Evolutionary conservation across 2,888 invertebrate species (phyloP), one percentile per base, ranked within the genome.

Genomic region (Eledona agricola): DNA sequence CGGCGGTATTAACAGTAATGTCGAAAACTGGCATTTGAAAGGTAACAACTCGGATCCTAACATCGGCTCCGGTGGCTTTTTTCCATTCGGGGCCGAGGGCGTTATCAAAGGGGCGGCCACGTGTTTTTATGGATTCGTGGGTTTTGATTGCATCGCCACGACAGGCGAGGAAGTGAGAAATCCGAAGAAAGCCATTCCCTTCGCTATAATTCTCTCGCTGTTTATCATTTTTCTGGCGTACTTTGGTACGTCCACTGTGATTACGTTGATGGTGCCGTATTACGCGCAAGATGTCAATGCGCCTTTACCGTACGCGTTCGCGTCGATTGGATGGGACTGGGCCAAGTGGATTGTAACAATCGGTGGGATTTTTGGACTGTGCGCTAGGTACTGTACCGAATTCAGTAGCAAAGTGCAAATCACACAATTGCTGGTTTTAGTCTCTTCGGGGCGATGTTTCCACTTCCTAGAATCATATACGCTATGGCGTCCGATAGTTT

Each of bases 121-220:
- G 2, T 92, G 91, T 72, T 96, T 96, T 77, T 96, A 94, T 72
- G 93, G 92, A 2, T 96, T 94, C 70, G 91, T 96, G 51, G 95
- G 95, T 0, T 96, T 96, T 77, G 96, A 96, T 78, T 90, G 90
- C 71, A 92, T 91, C 50, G 90, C 90, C 9, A 90, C 90, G 0
- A 88, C 90, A 6, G 90, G 94, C 3, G 96, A 96, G 74, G 96
- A 96, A 77, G 94, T 91, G 0, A 85, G 84, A 51, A 87, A 91
- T 65, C 95, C 96, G 0, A 88, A 90, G 76, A 86, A 84, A 76
- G 84, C 88, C 2, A 93, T 96, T 55, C 96, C 96, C 0, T 83
- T 94, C 62, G 87, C 93, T 1, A 93, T 96, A 56, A 85, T 93
- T 7, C 79, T 85, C 0, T 93, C 95, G 0, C 78, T 96, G 50